Base-by-base conservation (phyloP, 2,113 vertebrate species). In the Caracal caracal region DNA sequence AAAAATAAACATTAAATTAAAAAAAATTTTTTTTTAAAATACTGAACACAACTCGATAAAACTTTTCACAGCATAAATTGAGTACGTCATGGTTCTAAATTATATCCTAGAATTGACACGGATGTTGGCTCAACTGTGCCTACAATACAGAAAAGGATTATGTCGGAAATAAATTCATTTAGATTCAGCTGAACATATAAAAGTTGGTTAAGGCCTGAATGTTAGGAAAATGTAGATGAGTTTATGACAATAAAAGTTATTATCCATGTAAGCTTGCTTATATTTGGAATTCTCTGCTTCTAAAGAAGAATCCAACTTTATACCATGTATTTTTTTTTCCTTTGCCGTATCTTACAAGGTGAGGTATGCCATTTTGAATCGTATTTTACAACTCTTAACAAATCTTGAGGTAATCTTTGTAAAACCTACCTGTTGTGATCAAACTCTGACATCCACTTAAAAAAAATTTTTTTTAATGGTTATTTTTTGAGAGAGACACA, bases 231-330 rank as follows among this genome's bases (percentile, higher is more conserved):
- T 75, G 40, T 35, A 92, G 47, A 61, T 73, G 20, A 93, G 10
- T 12, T 56, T 63, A 92, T 15, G 30, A 61, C 47, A 93, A 92
- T 26, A 53, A 24, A 84, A 81, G 37, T 73, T 56, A 73, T 37
- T 59, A 61, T 65, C 12, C 65, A 37, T 71, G 37, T 65, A 56
- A 85, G 47, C 13, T 63, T 49, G 51, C 56, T 26, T 56, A 22
- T 47, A 93, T 79, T 43, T 90, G 37, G 35, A 86, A 91, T 92
- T 66, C 35, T 63, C 81, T 85, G 49, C 37, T 90, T 97, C 61
- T 95, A 91, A 88, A 87, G 56, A 86, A 88, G 9, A n/a, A 26
- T 30, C 20, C 33, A 83, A 89, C 30, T 90, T 73, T 71, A 89
- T 59, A 78, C 10, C 43, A 65, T 65, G 53, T 51, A 17, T 11